phyloP scores from a whole-genome alignment of 2,888 invertebrate species.

The Ophioninae sp. region DNA sequence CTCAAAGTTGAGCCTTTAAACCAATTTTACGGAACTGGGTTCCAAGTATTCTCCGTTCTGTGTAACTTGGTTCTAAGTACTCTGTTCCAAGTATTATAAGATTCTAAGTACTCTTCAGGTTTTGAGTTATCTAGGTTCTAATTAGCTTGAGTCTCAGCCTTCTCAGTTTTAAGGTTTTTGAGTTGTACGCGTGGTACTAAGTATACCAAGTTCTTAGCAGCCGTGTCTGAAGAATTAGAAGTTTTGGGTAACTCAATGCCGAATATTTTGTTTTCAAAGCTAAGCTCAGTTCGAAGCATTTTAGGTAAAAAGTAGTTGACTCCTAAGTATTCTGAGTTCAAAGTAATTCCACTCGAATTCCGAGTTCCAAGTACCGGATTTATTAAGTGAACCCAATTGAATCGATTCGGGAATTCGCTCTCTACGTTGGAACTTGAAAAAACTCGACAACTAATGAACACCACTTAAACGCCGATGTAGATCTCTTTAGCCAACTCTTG shows the following conservation, averaged over 20 bases:
- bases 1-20: neutral
- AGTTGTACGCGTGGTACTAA: too few relatives aligned
- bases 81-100: neutral
- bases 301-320: neutral
- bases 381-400: neutral
- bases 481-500: too few relatives aligned
- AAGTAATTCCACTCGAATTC: neutral
- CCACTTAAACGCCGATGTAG: too few relatives aligned
- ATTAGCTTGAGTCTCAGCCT: neutral
- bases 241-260: too few relatives aligned
- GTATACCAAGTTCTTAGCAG: too few relatives aligned
- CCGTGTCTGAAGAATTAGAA: too few relatives aligned
- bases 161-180: too few relatives aligned
- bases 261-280: too few relatives aligned
- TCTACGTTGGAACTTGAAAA: neutral
- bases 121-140: neutral
- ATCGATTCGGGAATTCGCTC: neutral
- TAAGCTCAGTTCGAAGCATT: too few relatives aligned
- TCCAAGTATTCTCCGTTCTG: neutral
- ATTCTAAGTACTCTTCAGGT: neutral
- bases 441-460: too few relatives aligned
- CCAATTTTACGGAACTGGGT: neutral
- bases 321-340: neutral
- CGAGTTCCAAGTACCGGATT: too few relatives aligned
- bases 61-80: neutral